phyloP scores from a whole-genome alignment of 2,888 invertebrate genomes.

The Acanthococcus lagerstroemiae region DNA sequence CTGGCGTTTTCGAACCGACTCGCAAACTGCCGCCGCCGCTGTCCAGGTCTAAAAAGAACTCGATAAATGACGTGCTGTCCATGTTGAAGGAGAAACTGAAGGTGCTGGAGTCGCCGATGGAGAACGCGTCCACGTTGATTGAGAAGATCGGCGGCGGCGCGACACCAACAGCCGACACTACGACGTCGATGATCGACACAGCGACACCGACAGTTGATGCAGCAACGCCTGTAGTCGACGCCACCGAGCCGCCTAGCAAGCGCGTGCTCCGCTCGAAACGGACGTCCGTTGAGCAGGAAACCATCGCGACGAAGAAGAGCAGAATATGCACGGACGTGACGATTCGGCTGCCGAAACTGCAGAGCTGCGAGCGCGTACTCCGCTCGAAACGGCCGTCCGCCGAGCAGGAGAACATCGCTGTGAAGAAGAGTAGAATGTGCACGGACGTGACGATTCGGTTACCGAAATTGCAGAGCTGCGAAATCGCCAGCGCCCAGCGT shows the following conservation, averaged over 20 bases:
- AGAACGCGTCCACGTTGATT: slow-evolving; percentile 21
- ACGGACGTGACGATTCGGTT: slow-evolving; percentile 5
- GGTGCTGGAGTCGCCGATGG: slow-evolving; percentile 24
- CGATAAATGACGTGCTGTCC: slow-evolving; percentile 32
- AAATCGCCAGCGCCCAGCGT: neutral
- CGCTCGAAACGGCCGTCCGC: slow-evolving; percentile 11
- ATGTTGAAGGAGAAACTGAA: slow-evolving; percentile 33
- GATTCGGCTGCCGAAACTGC: slow-evolving; percentile 8
- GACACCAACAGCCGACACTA: neutral
- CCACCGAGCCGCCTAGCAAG: neutral
- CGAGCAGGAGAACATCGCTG: neutral
- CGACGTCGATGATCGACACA: neutral
- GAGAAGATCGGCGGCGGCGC: slow-evolving; percentile 14
- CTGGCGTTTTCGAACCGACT: slow-evolving; percentile 61
- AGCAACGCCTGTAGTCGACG: no score
- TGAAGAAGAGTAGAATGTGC: slow-evolving; percentile 11
- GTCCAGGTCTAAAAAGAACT: slow-evolving; percentile 33
- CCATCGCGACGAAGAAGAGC: neutral
- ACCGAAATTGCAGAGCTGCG: slow-evolving; percentile 7
- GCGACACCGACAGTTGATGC: no score
- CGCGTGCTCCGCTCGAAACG: slow-evolving; percentile 16
- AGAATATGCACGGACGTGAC: slow-evolving; percentile 6
- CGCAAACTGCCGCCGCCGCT: slow-evolving; percentile 31
- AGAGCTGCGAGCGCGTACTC: neutral
- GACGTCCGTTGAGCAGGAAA: neutral